Evolutionary conservation across 2,888 invertebrate genomes (phyloP).

Genomic region (Drosophila austrosaltans): DNA sequence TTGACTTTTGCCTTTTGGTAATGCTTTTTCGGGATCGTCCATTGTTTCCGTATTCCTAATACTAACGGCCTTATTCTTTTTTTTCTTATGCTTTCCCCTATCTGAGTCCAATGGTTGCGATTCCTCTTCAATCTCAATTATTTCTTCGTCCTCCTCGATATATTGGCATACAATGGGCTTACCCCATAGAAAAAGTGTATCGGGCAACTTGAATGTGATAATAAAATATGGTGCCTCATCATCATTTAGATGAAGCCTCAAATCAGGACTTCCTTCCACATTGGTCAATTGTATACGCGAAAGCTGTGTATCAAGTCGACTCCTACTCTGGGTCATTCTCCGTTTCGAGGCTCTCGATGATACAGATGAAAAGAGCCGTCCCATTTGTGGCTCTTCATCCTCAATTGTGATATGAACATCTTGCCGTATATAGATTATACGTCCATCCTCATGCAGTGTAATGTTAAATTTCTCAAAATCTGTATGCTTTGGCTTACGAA

Average conservation of each 20-base stretch:
- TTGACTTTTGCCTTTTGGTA: not conserved
- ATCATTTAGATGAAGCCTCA: constrained; percentile 13
- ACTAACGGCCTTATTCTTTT: not conserved
- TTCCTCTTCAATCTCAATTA: not conserved
- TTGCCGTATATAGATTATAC: constrained; percentile 39
- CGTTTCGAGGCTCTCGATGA: not conserved
- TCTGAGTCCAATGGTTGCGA: not conserved
- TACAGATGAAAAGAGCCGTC: not conserved
- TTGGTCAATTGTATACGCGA: not conserved
- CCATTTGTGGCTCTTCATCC: not conserved
- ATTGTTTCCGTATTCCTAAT: not conserved
- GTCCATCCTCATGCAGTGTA: constrained; percentile 66
- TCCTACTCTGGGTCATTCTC: not conserved
- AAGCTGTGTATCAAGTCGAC: no score
- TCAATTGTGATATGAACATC: constrained; percentile 26
- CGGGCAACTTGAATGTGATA: constrained; percentile 69
- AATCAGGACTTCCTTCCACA: no score
- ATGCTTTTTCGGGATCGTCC: not conserved
- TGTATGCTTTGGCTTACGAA: constrained; percentile 67
- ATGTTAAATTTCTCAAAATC: constrained; percentile 68
- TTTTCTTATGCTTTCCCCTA: not conserved
- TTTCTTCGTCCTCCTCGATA: constrained; percentile 61
- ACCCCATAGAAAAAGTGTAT: constrained; percentile 72
- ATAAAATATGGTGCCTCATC: constrained; percentile 65
- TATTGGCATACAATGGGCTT: constrained; percentile 78